phyloP scores from a whole-genome alignment of 2,797 vertebrate genomes.

The Petrocephalus sullivani region DNA sequence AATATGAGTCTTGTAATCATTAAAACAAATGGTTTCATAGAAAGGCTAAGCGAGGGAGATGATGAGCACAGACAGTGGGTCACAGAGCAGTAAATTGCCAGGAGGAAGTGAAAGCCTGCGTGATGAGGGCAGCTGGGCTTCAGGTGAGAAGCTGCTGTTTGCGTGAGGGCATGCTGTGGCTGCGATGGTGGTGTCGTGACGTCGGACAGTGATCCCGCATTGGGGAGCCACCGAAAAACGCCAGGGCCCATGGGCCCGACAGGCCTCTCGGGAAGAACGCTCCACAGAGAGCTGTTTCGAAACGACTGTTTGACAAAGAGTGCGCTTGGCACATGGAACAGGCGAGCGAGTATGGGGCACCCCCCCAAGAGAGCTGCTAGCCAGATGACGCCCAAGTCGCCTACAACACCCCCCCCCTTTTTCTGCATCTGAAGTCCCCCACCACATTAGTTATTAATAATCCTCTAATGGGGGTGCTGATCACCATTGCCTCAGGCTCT shows the following conservation, averaged over 20 bases:
- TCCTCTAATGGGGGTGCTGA: constrained; percentile 57
- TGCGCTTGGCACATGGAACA: neutral
- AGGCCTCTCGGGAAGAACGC: neutral
- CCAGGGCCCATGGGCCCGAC: neutral
- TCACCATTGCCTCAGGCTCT: constrained; percentile 45
- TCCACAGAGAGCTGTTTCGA: neutral
- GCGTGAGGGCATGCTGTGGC: neutral
- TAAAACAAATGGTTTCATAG: neutral
- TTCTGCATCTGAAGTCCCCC: constrained; percentile 37
- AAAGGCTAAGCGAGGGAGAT: neutral
- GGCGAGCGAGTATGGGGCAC: neutral
- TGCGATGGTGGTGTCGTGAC: neutral
- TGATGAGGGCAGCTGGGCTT: neutral
- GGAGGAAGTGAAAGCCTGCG: neutral
- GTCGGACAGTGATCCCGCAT: neutral
- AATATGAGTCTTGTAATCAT: neutral
- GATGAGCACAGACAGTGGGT: neutral
- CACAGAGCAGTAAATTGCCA: neutral
- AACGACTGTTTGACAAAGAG: neutral
- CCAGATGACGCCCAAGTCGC: constrained; percentile 43
- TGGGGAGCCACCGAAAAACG: neutral
- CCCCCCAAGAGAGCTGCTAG: constrained; percentile 24
- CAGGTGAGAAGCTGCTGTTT: neutral
- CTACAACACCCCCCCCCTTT: neutral
- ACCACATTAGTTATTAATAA: constrained; percentile 61